Percentiles rank a stretch among this genome's conserved stretches.
phyloP scores from a whole-genome alignment of 2,797 vertebrate genomes.

The Chaenodraco wilsoni region DNA sequence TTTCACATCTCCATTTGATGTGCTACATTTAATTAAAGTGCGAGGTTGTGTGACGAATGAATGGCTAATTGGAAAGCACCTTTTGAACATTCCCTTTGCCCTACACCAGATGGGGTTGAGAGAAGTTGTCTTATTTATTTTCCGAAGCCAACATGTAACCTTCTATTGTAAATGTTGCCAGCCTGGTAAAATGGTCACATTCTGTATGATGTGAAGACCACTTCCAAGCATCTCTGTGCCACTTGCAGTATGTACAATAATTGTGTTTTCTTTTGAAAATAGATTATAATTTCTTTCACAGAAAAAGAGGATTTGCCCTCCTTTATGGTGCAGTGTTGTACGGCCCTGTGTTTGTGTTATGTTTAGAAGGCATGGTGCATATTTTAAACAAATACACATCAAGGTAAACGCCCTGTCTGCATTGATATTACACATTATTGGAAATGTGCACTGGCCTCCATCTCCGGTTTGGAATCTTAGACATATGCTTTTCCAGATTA shows the following conservation, averaged over 20 bases:
- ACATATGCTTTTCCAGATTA: conserved; percentile 69
- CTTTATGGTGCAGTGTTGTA: conserved; percentile 16
- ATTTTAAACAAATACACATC: conserved; percentile 23
- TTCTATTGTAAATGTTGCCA: conserved; percentile 3
- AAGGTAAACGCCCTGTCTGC: conserved; percentile 30
- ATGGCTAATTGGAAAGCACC: conserved; percentile 82
- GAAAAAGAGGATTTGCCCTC: conserved; percentile 9
- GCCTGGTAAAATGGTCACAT: not conserved
- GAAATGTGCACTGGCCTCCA: conserved; percentile 58
- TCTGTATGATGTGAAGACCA: not conserved
- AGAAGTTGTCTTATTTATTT: conserved; percentile 41
- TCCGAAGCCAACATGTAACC: conserved; percentile 17
- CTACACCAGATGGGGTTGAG: conserved; percentile 45
- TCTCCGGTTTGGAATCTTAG: conserved; percentile 50
- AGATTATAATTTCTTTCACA: not conserved
- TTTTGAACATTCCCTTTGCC: conserved; percentile 71
- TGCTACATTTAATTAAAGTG: conserved; percentile 86
- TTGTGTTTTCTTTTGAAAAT: not conserved
- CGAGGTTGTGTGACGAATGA: conserved; percentile 81
- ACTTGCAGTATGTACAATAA: not conserved
- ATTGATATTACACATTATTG: conserved; percentile 48
- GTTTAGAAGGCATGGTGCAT: conserved; percentile 19
- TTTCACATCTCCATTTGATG: conserved; percentile 82
- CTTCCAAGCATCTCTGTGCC: not conserved
- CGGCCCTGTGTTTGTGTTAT: conserved; percentile 15